Evolutionary conservation across 37 sponge, comb jelly and placozoan species (phyloP), one percentile per base, ranked within the genome.

Genomic region (Petrosia ficiformis): DNA sequence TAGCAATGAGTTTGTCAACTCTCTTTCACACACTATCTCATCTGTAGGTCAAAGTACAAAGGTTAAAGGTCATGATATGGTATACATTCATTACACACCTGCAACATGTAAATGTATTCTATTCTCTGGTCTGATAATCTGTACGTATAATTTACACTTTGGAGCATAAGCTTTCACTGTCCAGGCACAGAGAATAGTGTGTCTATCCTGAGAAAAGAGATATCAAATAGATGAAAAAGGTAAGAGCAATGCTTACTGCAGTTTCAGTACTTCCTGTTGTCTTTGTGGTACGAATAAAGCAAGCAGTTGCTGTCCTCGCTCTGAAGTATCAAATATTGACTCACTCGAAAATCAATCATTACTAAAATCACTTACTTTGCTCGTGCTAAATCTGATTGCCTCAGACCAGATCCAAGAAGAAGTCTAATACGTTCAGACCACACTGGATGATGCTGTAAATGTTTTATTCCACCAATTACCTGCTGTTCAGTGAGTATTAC

Each of bases 181-280:
- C 84, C 88, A 87, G 3, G 88, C 88, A 76, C 88, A 41, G 63
- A 92, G 71, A 26, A 92, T 74, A 0, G 85, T 87, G 60, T 87
- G 81, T 75, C 75, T 80, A 57, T 92, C 93, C 90, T 89, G 74
- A 14, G 19, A 29, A 42, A 42, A 32, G 36, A 28, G 35, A 38
- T 56, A 8, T 26, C 43, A 3, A 40, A 2, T 40, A 35, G 8
- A 8, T 40, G n/a, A 19, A 28, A 44, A 42, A 11, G 39, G 22
- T 2, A 3, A 66, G 21, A 26, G 1, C 11, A 32, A 16, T 42
- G 77, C 89, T 82, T 38, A 88, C 89, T 54, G 92, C 84, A 4
- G 63, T 67, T 25, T 73, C 80, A 1, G 71, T 71, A 67, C 87
- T 80, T 10, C 38, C 44, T 32, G 57, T 44, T 19, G 36, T 44